Base-by-base conservation (phyloP, 2,888 invertebrate genomes). In the Quadriops clusia region DNA sequence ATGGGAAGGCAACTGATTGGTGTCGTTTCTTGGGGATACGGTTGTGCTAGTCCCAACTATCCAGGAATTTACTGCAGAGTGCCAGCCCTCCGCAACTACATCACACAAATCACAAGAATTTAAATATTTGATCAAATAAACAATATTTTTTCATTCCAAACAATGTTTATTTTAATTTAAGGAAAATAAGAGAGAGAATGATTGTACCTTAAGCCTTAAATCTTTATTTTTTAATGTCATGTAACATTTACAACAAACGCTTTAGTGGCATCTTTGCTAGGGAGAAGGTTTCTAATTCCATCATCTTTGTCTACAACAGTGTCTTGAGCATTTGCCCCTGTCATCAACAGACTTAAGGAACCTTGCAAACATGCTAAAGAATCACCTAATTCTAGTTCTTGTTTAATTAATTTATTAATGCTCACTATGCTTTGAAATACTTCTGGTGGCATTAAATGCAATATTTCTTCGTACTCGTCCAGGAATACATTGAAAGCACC, bases 401-500 rank as follows among this genome's bases (percentile, higher is more conserved):
- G 68, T 39, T 69, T 63, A 12, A 90, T 59, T 36, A 72, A 64
- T 26, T 68, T 60, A 18, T 68, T 62, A 3, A 91, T 62, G 6
- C 67, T 58, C 30, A 65, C 63, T 43, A 86, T 72, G 36, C 75
- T 58, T 38, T 67, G 63, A 23, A 74, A 65, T 21, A 79, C 64
- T 34, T 72, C 65, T 10, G 74, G 68, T 13, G 75, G 72, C 45
- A 77, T 67, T 40, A 67, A 58, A 39, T 72, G 66, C n/a, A 79
- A 57, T 45, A 64, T 65, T 32, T 69, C 70, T 45, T 77, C 79
- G 54, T 77, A 83, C 2, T 79, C 70, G 62, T 85, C 85, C 37
- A 89, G 56, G 35, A 91, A 68, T 11, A 75, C 68, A 58, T 78
- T 76, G 2, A 75, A 66, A 8, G 83, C 79, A 60, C 84, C 79